These are phyloP conservation scores for Aphidius ervi DNA, from an alignment of 1,140 invertebrate species.

Conservation along the genomic window DNA sequence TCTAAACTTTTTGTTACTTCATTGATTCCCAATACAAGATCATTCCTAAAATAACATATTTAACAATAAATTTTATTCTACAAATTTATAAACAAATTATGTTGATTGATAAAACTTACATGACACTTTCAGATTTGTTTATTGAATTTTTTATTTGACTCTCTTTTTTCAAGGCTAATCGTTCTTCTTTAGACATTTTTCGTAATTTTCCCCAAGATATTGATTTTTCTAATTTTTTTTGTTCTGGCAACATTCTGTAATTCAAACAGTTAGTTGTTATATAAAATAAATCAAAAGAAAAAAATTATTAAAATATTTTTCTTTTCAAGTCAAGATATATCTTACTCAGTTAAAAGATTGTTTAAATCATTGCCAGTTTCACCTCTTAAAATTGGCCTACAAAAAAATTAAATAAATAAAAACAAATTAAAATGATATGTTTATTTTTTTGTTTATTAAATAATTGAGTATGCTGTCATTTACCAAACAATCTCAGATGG, in stretches of 20 bases:
- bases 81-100: conserved; percentile 12
- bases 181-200: conserved; percentile 39
- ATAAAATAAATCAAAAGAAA: not conserved
- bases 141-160: conserved; percentile 7
- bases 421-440: not conserved
- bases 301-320: conserved; percentile 15
- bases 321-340: conserved; percentile 12
- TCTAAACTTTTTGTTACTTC: conserved; percentile 42
- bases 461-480: not conserved
- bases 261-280: conserved; percentile 13
- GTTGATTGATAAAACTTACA: conserved; percentile 23
- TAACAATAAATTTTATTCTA: conserved; percentile 8
- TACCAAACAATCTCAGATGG: conserved; percentile 39
- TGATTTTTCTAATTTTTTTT: conserved; percentile 26
- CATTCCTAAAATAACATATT: conserved; percentile 33
- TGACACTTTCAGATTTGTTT: conserved; percentile 18
- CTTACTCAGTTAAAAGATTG: conserved; percentile 33
- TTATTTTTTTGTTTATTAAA: not conserved
- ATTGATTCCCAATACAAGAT: conserved; percentile 44
- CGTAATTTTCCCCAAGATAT: conserved; percentile 38
- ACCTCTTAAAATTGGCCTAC: conserved; percentile 31
- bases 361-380: conserved; percentile 26
- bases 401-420: not conserved
- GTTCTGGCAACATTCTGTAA: conserved; percentile 23
- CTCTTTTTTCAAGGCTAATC: conserved; percentile 29